A percentile compares a stretch with the other conserved stretches of the same genome.
Conservation (phyloP, 2,797 vertebrate genomes). For the Sebastes taczanowskii region DNA sequence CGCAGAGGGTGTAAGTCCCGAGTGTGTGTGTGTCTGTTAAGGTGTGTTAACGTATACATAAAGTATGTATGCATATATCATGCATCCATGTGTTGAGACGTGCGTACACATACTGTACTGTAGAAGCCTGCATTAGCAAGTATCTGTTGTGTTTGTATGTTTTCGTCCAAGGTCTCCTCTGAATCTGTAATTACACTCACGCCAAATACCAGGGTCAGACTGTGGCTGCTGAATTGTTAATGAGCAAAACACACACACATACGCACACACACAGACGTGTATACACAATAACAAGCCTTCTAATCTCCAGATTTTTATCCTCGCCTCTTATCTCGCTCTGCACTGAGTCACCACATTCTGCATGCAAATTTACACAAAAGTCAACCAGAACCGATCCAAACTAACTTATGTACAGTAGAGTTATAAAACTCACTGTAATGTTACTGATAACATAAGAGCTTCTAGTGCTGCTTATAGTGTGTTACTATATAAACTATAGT, state of each 20-base stretch:
- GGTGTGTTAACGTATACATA: not conserved
- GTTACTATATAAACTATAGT: not conserved
- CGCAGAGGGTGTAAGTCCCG: not conserved
- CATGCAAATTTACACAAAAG: slow-evolving; percentile 61
- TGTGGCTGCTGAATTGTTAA: slow-evolving; percentile 61
- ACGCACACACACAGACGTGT: not conserved
- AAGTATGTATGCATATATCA: not conserved
- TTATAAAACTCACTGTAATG: slow-evolving; percentile 5
- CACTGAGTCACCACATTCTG: slow-evolving; percentile 55
- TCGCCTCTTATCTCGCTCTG: slow-evolving; percentile 53
- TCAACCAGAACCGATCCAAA: slow-evolving; percentile 42
- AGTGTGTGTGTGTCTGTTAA: not conserved
- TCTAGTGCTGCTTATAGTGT: not conserved
- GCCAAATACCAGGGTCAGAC: slow-evolving; percentile 62
- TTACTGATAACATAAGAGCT: not conserved
- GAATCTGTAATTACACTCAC: slow-evolving; percentile 64
- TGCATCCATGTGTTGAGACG: not conserved
- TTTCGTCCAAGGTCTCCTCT: slow-evolving; percentile 52
- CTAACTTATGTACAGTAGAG: not conserved
- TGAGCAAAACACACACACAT: not conserved
- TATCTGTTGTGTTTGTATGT: slow-evolving; percentile 26
- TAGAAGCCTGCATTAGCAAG: not conserved
- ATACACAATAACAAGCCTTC: slow-evolving; percentile 23
- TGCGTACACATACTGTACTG: not conserved
- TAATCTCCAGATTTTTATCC: slow-evolving; percentile 66